A percentile compares a stretch with the other conserved stretches of the same genome.
Conservation (phyloP, 64 coral and sea anemone genomes). For the Pachyseris speciosa region DNA sequence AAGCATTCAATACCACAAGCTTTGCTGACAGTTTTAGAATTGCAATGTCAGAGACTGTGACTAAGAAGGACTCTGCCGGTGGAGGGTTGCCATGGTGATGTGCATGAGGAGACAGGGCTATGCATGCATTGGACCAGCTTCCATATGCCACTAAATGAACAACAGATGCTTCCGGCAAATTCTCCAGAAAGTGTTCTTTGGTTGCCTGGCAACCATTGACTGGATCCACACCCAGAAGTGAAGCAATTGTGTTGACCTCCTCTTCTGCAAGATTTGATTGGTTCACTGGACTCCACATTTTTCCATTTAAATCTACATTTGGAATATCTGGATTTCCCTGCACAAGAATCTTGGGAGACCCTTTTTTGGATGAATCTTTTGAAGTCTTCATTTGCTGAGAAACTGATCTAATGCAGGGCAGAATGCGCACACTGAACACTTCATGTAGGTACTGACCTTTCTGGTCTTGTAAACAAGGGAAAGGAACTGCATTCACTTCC, state of each 20-base stretch:
- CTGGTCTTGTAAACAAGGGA: conserved; percentile 60
- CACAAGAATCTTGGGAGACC: conserved; percentile 62
- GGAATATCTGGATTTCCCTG: conserved; percentile 80
- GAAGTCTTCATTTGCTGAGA: not conserved
- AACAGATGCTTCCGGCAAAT: conserved; percentile 52
- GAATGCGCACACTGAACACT: conserved; percentile 43
- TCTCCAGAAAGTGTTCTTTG: conserved; percentile 66
- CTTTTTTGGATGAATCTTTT: not conserved
- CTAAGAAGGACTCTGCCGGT: conserved; percentile 68
- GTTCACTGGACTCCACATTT: conserved; percentile 62
- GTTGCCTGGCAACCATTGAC: conserved; percentile 71
- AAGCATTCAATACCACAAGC: conserved; percentile 76
- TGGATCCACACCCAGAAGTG: conserved; percentile 76
- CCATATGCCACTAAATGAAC: conserved; percentile 82
- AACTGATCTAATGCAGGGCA: conserved; percentile 74
- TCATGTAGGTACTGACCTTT: conserved; percentile 63
- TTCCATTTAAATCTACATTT: conserved; percentile 58
- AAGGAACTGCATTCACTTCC: conserved; percentile 72
- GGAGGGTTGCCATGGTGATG: conserved; percentile 11
- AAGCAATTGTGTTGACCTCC: conserved; percentile 73
- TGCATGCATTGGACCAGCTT: conserved; percentile 65
- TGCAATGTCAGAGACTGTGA: conserved; percentile 59
- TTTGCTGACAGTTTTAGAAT: conserved; percentile 58
- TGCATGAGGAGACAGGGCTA: conserved; percentile 70
- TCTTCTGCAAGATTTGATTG: conserved; percentile 72